Base-by-base conservation (phyloP, 2,888 invertebrate genomes). In the Aromia moschata region DNA sequence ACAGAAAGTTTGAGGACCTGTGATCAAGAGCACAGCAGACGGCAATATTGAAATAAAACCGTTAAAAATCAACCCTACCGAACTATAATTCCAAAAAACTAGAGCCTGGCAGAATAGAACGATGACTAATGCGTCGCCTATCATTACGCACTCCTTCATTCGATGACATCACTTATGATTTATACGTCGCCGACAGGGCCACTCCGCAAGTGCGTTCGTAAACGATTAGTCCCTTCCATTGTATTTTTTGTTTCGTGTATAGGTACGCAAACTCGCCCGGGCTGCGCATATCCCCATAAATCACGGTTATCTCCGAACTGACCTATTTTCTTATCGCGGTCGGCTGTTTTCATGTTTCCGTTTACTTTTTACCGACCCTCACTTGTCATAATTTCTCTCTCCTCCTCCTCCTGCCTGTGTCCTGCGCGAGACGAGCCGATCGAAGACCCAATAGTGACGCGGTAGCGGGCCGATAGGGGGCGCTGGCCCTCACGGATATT, bases 301-400 rank as follows among this genome's bases (percentile, higher is more conserved):
- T 49, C 49, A 49, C 49, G 30, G 37, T 49, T 49, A 49, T 49
- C 49, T 49, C 38, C 15, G 36, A 49, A 49, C 25, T 49, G 49
- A 49, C 49, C 38, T 15, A 38, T 49, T 49, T 49, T 38, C 49
- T 49, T 49, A 49, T 49, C 38, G 49, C 49, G 15, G 14, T 25
- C 15, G 25, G 25, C 38, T 38, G 38, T 49, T 49, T 49, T 38
- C 49, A 37, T 49, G 49, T 37, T 49, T 49, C 49, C 49, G 49
- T 38, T 49, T 49, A 49, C 36, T 49, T 49, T 38, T n/a, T 38
- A 38, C 49, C 37, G 38, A 49, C 49, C 49, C 49, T 25, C 49
- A 38, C 49, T 49, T 49, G 37, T 49, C 49, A 49, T 49, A 38
- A 49, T 49, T 49, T 49, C 33, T 18, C 49, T 49, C 18, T 49